Conservation (phyloP, 2,797 vertebrate species). For the Amblyopsis hoosieri region DNA sequence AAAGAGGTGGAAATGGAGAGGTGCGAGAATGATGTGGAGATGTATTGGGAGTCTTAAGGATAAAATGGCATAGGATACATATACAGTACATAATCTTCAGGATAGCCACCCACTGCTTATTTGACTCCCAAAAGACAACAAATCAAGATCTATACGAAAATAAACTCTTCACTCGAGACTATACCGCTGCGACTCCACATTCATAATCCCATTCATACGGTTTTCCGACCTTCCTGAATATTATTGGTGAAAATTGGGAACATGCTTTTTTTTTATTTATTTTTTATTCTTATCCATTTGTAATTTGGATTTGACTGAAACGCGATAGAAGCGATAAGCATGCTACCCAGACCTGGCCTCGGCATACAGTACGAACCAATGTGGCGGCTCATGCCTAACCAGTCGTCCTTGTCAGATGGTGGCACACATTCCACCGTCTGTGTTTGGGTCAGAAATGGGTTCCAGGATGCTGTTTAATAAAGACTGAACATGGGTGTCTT, state of each 20-base stretch:
- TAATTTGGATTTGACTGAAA: neutral
- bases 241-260: neutral
- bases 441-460: slow-evolving; percentile 62
- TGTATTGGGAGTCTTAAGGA: slow-evolving; percentile 11
- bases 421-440: slow-evolving; percentile 62
- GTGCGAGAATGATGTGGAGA: slow-evolving; percentile 24
- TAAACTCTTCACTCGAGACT: slow-evolving; percentile 52
- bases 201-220: slow-evolving; percentile 22
- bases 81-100: slow-evolving; percentile 29
- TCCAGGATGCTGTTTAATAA: slow-evolving; percentile 56
- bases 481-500: slow-evolving; percentile 50
- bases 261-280: neutral
- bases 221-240: slow-evolving; percentile 16
- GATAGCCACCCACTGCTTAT: slow-evolving; percentile 49
- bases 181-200: slow-evolving; percentile 28
- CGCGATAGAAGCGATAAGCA: neutral
- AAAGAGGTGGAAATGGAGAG: slow-evolving; percentile 26
- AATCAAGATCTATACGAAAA: slow-evolving; percentile 51
- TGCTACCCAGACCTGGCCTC: neutral
- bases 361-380: slow-evolving; percentile 1
- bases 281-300: neutral
- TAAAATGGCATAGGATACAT: slow-evolving; percentile 54
- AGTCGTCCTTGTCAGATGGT: slow-evolving; percentile 42
- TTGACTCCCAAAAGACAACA: slow-evolving; percentile 60
- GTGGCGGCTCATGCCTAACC: slow-evolving; percentile 24